Base-by-base conservation (phyloP, 2,888 invertebrate species). In the Drosophila infuscata region DNA sequence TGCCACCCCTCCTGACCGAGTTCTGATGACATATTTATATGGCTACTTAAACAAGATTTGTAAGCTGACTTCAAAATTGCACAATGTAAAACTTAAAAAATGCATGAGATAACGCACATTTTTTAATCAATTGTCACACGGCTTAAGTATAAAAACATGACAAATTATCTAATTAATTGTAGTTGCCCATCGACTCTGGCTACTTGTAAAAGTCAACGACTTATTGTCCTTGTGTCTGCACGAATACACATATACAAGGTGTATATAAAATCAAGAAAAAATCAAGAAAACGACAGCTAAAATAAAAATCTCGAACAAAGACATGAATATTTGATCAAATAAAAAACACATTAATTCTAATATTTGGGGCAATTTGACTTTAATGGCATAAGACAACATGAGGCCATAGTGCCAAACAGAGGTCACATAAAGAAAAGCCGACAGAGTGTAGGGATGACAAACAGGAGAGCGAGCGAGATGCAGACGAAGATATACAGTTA, bases 261-360 rank as follows among this genome's bases (percentile, higher is more conserved):
- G 20, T 32, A 25, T 8, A 20, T 11, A 2, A 25, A 51, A n/a
- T 49, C 3, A 52, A 43, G n/a, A 32, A 46, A 17, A 33, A 59
- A 6, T 70, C 69, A 46, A 25, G 25, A 25, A 25, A 25, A 25
- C 25, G 29, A 12, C 32, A 36, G 52, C 33, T 57, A 46, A 62
- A 68, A 25, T 7, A 56, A 48, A 63, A 29, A 17, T 36, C 15
- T 41, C n/a, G 52, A 51, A 67, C 64, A 70, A 74, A 66, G 68
- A 49, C 54, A 68, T 49, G 62, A 64, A 58, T 53, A 80, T 70
- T 59, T 72, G 74, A 65, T 60, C 89, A 73, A 87, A 88, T 90
- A 87, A 87, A 87, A 89, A 87, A 78, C 70, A 61, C 87, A 87
- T 87, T 87, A 87, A 87, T 87, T 83, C 87, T 88, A 86, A 87